Base-by-base conservation (phyloP, 2,888 invertebrate species). In the Gibbula magus region DNA sequence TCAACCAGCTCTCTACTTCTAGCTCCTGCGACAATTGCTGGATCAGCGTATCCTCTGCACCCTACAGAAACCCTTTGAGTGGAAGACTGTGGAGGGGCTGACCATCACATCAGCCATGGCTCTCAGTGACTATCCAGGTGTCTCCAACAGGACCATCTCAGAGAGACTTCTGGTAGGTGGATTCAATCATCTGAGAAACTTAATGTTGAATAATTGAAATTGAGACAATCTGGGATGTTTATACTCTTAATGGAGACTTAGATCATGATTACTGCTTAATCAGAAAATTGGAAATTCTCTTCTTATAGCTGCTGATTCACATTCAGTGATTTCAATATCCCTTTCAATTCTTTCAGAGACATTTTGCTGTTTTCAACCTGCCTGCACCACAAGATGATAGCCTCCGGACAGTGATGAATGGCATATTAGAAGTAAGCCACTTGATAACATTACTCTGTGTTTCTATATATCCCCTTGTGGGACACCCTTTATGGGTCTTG, bases 351-450 rank as follows among this genome's bases (percentile, higher is more conserved):
- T 88, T 87, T 73, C 87, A 93, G 93, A 89, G 92, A 73, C 93
- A 93, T 82, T 93, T 93, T 88, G 91, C 91, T 45, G 91, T 92
- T 61, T 90, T 93, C 81, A 88, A 88, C 79, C 79, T 93, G 79
- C 91, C 92, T 61, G 86, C 87, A 25, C 90, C 92, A 20, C 85
- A 88, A 32, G 91, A 90, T 76, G 91, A 91, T 4, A 84, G 89
- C 13, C 85, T 92, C 74, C 90, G 88, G 80, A 85, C 85, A 25
- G 89, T 93, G 73, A 89, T 92, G 5, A 86, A 91, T 87, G 91
- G 92, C 54, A 89, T 93, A 13, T 85, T 93, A 73, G 92, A 92
- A 89, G 92, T 91, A 87, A 79, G 83, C 75, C 45, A 45, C 45
- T 45, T 4, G 5, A 45, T 13, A 45, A 5, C 45, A 35, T 5